Evolutionary conservation across 2,797 vertebrate species (phyloP).

Genomic region (Selene dorsalis): DNA sequence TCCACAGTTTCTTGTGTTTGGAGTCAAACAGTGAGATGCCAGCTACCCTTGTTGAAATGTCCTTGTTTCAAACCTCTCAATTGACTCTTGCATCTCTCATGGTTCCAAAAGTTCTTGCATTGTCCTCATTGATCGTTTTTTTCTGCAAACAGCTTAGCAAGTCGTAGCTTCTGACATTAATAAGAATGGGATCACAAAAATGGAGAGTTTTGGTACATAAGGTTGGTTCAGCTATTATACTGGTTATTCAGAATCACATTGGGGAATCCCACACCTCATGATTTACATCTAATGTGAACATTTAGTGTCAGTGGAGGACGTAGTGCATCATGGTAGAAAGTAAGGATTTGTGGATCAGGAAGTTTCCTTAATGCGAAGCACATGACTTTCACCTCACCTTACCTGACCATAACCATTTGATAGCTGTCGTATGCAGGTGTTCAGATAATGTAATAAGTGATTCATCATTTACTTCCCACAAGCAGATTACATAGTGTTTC

Average conservation of each 20-base stretch:
- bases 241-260: no score
- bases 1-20: background rate
- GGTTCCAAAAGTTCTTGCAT: background rate
- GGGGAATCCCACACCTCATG: no score
- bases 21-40: background rate
- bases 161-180: background rate
- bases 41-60: background rate
- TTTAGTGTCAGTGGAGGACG: no score
- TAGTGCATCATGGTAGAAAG: no score
- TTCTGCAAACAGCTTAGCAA: no score
- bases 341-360: no score
- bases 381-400: no score
- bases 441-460: background rate
- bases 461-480: background rate
- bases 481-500: background rate
- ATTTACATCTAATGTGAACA: no score
- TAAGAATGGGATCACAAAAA: background rate
- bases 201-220: no score
- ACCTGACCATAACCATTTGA: no score
- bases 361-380: no score
- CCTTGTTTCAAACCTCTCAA: background rate
- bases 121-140: background rate
- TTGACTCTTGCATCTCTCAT: background rate
- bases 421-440: background rate
- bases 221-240: no score